These are phyloP conservation scores for Tokudaia tokunoshimensis DNA, from an alignment of 2,797 vertebrate genomes.

Conservation along the genomic window DNA sequence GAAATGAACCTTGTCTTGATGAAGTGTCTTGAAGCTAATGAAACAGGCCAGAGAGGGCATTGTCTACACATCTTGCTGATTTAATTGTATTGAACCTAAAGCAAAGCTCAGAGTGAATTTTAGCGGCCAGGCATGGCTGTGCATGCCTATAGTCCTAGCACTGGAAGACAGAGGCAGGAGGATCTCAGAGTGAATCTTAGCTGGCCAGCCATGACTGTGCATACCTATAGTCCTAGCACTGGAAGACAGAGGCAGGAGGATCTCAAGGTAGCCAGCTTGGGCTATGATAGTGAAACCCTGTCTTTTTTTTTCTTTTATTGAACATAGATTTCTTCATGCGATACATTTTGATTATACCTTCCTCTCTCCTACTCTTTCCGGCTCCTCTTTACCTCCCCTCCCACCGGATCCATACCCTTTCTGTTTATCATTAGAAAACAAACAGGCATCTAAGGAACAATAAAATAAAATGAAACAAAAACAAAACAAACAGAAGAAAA, in stretches of 20 bases:
- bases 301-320: neutral
- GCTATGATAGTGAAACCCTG: neutral
- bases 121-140: neutral
- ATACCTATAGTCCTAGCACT: too few relatives aligned
- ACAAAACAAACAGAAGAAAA: neutral
- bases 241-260: neutral
- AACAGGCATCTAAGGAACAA: neutral
- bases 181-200: neutral
- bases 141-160: too few relatives aligned
- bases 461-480: neutral
- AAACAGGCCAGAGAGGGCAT: neutral
- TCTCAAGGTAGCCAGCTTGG: neutral
- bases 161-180: neutral
- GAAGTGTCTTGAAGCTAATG: conserved; percentile 42
- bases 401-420: neutral
- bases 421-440: neutral
- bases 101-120: neutral
- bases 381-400: neutral
- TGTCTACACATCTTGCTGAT: neutral
- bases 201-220: neutral
- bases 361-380: neutral
- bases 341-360: neutral
- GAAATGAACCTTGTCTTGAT: conserved; percentile 56
- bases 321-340: neutral
- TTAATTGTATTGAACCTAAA: conserved; percentile 14